Conservation (phyloP, 1,140 invertebrate genomes). For the Zaprionus camerounensis region DNA sequence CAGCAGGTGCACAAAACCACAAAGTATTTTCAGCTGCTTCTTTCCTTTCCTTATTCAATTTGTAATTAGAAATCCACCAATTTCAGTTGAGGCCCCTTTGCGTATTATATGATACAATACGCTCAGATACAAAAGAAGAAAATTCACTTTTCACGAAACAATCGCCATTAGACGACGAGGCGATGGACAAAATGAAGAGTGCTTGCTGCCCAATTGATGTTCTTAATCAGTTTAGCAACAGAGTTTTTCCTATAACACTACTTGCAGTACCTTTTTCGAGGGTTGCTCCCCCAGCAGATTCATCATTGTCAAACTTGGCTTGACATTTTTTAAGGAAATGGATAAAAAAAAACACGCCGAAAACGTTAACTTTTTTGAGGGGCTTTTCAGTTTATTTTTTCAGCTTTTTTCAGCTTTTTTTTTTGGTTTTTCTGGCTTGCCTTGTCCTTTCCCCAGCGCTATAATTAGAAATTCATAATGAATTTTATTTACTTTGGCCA, state of each 20-base stretch:
- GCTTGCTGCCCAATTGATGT: slow-evolving; percentile 68
- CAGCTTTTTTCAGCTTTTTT: slow-evolving; percentile 29
- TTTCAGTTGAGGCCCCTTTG: slow-evolving; percentile 32
- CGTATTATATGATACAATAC: slow-evolving; percentile 34
- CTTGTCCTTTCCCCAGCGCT: slow-evolving; percentile 51
- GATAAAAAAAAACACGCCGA: slow-evolving; percentile 28
- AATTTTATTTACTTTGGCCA: slow-evolving; percentile 83
- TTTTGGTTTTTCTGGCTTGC: not conserved
- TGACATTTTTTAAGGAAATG: slow-evolving; percentile 63
- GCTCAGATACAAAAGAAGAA: slow-evolving; percentile 54
- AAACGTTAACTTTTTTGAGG: slow-evolving; percentile 13
- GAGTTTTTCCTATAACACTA: slow-evolving; percentile 20
- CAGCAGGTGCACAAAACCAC: slow-evolving; percentile 75
- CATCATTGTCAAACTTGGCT: slow-evolving; percentile 79
- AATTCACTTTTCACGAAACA: slow-evolving; percentile 82
- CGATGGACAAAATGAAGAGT: slow-evolving; percentile 38
- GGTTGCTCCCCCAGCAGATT: slow-evolving; percentile 67
- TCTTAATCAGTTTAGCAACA: slow-evolving; percentile 80
- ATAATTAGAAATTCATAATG: slow-evolving; percentile 84
- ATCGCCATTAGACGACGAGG: slow-evolving; percentile 60
- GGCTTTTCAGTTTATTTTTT: slow-evolving; percentile 51
- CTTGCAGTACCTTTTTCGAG: slow-evolving; percentile 21
- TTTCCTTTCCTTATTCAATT: slow-evolving; percentile 50
- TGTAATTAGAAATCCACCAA: slow-evolving; percentile 68
- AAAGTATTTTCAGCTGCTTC: slow-evolving; percentile 62